Base-by-base conservation (phyloP, 2,113 vertebrate species). In the Macroglossus sobrinus region DNA sequence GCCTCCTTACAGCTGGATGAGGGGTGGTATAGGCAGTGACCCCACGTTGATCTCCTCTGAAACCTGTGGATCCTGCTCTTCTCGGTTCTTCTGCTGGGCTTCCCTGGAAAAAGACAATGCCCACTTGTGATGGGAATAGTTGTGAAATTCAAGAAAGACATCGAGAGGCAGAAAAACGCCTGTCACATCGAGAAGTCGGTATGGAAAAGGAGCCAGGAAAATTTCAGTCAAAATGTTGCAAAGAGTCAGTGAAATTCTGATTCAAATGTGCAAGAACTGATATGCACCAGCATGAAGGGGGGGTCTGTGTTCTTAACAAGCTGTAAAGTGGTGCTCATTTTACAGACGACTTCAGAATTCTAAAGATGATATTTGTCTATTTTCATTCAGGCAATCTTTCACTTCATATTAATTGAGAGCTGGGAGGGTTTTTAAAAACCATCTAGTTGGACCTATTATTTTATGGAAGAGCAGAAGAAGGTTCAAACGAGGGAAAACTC, bases 41-140 rank as follows among this genome's bases (percentile, higher is more conserved):
- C 91, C 63, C 96, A 97, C 96, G 98, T 93, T 93, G 97, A 98
- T 98, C 97, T 98, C 97, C 89, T 98, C 97, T 97, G 97, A 98
- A 97, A 96, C 79, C 50, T 93, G 88, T 95, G 97, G 89, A 94
- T 98, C 89, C 97, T 90, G 96, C 97, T 97, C 90, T 68, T 66
- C 94, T 96, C 84, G 30, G 40, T 96, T n/a, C n/a, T 64, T 97
- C 81, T 19, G 66, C 95, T 86, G 89, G 97, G 92, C 94, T 94
- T 95, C 63, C 14, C 53, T 61, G 94, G 96, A 24, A 96, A 97
- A 93, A 94, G 47, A 24, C 94, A 55, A 93, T 64, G 96, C 95
- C 53, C 95, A 96, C 57, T 98, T 98, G 95, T 97, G 66, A 63
- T 87, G 63, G 55, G 90, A 97, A 97, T 69, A 80, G 96, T 95